Evolutionary conservation across 2,888 invertebrate species (phyloP), one percentile per base, ranked within the genome.

Genomic region (Agriotes lineatus): DNA sequence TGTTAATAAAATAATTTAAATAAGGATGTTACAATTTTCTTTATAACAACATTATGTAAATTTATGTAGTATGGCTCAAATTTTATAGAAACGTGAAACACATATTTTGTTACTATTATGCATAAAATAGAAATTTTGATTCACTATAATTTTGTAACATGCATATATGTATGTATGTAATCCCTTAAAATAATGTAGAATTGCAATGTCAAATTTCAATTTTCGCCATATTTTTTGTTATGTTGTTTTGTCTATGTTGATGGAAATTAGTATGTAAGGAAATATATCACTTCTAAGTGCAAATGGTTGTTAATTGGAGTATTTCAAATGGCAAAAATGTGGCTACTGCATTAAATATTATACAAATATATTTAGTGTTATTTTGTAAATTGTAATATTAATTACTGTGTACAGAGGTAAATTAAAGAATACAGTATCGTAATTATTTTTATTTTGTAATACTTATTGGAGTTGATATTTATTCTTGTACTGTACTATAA

Each of bases 341-440:
- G 22, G 22, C 48, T 48, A 48, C 22, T 22, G 14, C 19, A 48
- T 48, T 16, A 14, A 48, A 48, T 18, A 7, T 16, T 48, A 18
- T 48, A 48, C 18, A 6, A 6, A 22, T 48, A 48, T 18, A 48
- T 12, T 22, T 48, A 50, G 50, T n/a, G 25, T 50, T 50, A 50
- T 50, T 50, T 50, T 50, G 50, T 50, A 50, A 50, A 50, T 50
- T 50, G 48, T 48, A 48, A 48, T 48, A 48, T 42, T 20, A 37
- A 44, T 10, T 18, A 14, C 7, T 50, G 12, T 50, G 50, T 50
- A 50, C 50, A 50, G 30, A 50, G 30, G 30, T 50, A 50, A 50
- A 22, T 50, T 25, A 50, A 50, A n/a, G n/a, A 48, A 48, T 16
- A 16, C 19, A 48, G 1, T 20, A 18, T 7, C n/a, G 7, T 48